These are phyloP conservation scores for Eilema caniola DNA, from an alignment of 2,888 invertebrate species.

Conservation along the genomic window DNA sequence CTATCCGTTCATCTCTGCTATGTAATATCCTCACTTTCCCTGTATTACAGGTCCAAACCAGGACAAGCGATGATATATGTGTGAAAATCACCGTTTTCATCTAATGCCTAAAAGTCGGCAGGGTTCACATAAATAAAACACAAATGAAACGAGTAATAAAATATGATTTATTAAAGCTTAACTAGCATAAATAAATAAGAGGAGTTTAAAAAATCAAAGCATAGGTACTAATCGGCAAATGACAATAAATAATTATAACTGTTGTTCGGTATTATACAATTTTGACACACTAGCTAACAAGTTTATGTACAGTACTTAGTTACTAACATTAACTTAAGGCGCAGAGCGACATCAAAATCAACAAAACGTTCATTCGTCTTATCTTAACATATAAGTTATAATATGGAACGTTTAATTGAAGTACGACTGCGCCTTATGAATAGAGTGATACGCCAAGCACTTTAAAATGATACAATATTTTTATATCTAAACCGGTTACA, in stretches of 20 bases:
- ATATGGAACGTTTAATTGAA: neutral
- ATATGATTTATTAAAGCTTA: constrained; percentile 79
- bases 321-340: constrained; percentile 24
- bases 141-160: constrained; percentile 71
- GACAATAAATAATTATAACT: constrained; percentile 42
- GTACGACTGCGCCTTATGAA: neutral
- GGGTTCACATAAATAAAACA: constrained; percentile 53
- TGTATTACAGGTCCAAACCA: too few relatives aligned
- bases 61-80: too few relatives aligned
- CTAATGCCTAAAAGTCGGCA: too few relatives aligned
- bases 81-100: too few relatives aligned
- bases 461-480: constrained; percentile 11
- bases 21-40: too few relatives aligned
- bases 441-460: neutral
- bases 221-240: constrained; percentile 46
- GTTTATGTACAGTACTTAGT: constrained; percentile 41
- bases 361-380: neutral
- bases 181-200: constrained; percentile 77
- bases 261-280: constrained; percentile 51
- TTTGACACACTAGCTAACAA: constrained; percentile 41
- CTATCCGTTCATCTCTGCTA: too few relatives aligned
- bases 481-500: constrained; percentile 26
- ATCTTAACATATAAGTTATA: neutral
- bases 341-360: neutral
- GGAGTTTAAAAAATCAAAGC: constrained; percentile 51